A percentile compares a stretch with the other conserved stretches of the same genome.
Evolutionary conservation across 2,113 vertebrate genomes (phyloP).

Genomic region (Penelope pileata): DNA sequence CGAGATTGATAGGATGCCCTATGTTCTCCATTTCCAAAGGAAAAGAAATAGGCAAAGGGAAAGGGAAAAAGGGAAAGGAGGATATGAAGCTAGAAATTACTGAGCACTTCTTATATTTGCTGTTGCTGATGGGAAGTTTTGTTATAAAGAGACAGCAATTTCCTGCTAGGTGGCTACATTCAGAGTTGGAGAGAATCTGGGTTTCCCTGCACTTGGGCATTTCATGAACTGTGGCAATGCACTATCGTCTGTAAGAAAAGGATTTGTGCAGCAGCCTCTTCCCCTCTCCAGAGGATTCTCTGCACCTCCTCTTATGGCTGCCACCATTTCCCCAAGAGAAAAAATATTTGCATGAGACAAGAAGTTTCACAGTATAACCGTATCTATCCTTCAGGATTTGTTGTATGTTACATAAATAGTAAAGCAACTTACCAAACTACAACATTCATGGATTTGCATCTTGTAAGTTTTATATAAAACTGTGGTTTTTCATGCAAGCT

Average conservation of each 20-base stretch:
- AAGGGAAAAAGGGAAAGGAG: too few species aligned
- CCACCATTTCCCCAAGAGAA: not conserved
- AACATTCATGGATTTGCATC: not conserved
- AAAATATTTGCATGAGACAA: not conserved
- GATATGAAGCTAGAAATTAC: not conserved
- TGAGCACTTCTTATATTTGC: not conserved
- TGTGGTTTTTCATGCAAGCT: conserved; percentile 4
- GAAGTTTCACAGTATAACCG: not conserved
- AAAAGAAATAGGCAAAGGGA: too few species aligned
- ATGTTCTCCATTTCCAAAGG: not conserved
- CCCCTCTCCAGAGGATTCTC: not conserved
- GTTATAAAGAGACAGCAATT: not conserved
- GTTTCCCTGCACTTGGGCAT: not conserved
- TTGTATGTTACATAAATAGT: not conserved
- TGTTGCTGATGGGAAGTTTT: not conserved
- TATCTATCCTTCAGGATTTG: not conserved
- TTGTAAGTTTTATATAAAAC: not conserved
- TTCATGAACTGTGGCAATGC: not conserved
- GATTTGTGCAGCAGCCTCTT: not conserved
- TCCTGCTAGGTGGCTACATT: not conserved
- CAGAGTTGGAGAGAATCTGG: not conserved
- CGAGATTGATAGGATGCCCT: not conserved
- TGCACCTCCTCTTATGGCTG: not conserved
- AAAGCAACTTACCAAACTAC: not conserved
- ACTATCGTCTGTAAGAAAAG: not conserved